phyloP scores from a whole-genome alignment of 92 coral and sea anemone species.

The Porites evermanni region DNA sequence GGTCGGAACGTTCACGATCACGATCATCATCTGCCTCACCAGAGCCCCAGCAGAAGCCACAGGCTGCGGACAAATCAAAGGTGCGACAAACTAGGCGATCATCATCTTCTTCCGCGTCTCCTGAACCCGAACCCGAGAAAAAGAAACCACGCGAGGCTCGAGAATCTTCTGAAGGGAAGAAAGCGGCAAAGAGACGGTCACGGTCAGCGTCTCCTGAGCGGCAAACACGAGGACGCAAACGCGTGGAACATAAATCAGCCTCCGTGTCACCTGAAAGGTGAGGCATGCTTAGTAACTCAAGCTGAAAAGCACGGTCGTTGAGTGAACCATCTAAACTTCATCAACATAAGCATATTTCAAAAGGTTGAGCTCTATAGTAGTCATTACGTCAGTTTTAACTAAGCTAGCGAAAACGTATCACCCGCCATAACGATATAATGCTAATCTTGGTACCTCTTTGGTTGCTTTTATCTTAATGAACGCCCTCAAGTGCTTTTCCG shows the following conservation, averaged over 20 bases:
- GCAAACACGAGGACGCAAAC: slow-evolving; percentile 48
- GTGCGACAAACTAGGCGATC: slow-evolving; percentile 50
- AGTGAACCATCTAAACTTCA: no score
- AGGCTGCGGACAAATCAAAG: slow-evolving; percentile 22
- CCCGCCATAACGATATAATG: no score
- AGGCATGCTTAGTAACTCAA: background rate
- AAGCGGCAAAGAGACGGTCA: slow-evolving; percentile 56
- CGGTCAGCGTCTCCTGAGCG: slow-evolving; percentile 49
- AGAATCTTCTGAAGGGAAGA: slow-evolving; percentile 27
- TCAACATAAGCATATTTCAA: no score
- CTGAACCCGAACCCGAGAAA: slow-evolving; percentile 43
- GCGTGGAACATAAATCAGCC: slow-evolving; percentile 27
- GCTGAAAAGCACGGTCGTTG: no score
- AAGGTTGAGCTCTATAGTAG: no score
- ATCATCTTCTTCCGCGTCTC: slow-evolving; percentile 67
- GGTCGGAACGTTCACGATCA: slow-evolving; percentile 45
- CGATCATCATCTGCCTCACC: slow-evolving; percentile 58
- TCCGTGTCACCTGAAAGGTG: slow-evolving; percentile 49
- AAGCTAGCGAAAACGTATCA: no score
- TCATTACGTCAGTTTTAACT: no score
- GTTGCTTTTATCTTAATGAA: no score
- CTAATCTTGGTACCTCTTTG: no score
- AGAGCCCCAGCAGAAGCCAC: slow-evolving; percentile 31
- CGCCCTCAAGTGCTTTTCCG: no score
- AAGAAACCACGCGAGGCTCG: slow-evolving; percentile 40